Evolutionary conservation across 1,140 invertebrate species (phyloP).

Genomic region (Papilio aristodemus): DNA sequence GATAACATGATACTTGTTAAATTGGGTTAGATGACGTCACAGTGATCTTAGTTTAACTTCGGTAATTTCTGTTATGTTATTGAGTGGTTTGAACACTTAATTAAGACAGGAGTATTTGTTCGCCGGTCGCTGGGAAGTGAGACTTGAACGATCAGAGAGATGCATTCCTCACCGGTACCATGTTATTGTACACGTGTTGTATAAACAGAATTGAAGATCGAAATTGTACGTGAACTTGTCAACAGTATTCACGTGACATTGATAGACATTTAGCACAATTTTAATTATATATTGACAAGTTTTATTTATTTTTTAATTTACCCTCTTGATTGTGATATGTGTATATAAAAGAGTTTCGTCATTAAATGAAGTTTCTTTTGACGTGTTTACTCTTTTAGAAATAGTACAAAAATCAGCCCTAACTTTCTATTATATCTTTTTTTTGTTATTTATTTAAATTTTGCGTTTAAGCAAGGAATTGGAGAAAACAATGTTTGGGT

Average conservation of each 20-base stretch:
- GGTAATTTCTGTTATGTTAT: too few relatives aligned
- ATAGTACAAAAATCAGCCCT: constrained; percentile 14
- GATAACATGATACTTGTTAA: too few relatives aligned
- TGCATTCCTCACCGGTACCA: too few relatives aligned
- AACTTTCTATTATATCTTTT: background rate
- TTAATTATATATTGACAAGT: background rate
- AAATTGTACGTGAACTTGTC: constrained; percentile 24
- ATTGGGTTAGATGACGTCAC: too few relatives aligned
- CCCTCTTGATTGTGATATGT: constrained; percentile 24
- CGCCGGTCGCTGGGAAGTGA: too few relatives aligned
- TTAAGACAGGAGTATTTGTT: too few relatives aligned
- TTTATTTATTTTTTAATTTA: constrained; percentile 12
- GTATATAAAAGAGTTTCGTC: constrained; percentile 13
- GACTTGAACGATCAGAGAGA: too few relatives aligned
- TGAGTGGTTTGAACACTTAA: too few relatives aligned
- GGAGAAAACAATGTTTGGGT: constrained; percentile 13
- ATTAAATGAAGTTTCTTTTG: constrained; percentile 26
- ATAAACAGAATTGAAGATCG: too few relatives aligned
- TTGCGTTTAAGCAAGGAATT: constrained; percentile 6
- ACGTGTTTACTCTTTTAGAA: constrained; percentile 17
- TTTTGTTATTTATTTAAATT: constrained; percentile 9
- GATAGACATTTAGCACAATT: background rate
- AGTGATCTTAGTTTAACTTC: too few relatives aligned
- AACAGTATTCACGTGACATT: background rate
- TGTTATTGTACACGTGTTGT: too few relatives aligned